These are phyloP conservation scores for Campaea margaritaria DNA, from an alignment of 2,888 invertebrate species.

Conservation along the genomic window DNA sequence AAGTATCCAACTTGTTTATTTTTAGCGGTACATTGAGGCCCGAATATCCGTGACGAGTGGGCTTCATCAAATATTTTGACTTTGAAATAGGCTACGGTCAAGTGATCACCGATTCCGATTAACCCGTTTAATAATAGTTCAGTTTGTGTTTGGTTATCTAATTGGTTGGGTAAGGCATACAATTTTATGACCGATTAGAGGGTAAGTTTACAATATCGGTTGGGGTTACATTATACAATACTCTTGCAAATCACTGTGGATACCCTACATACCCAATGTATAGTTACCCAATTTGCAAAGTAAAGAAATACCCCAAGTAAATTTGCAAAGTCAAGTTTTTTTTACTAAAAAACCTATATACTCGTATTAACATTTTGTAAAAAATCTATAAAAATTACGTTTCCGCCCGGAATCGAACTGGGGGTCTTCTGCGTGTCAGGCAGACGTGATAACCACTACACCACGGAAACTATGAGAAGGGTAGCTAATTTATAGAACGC, in stretches of 20 bases:
- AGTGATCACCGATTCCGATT: conserved; percentile 32
- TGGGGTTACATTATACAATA: no score
- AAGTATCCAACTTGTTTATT: conserved; percentile 60
- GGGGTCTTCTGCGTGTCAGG: conserved; percentile 96
- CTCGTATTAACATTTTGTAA: no score
- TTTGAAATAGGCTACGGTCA: conserved; percentile 40
- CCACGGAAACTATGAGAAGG: conserved; percentile 87
- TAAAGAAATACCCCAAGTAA: no score
- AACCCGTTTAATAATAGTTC: conserved; percentile 28
- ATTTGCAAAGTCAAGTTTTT: no score
- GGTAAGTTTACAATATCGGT: not conserved
- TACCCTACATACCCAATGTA: no score
- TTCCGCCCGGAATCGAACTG: conserved; percentile 95
- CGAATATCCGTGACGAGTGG: conserved; percentile 48
- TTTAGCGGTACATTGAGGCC: conserved; percentile 59
- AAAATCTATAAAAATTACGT: conserved; percentile 68
- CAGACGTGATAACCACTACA: conserved; percentile 96
- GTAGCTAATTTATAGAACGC: no score
- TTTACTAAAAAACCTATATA: no score
- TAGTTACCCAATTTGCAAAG: no score
- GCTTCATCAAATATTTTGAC: conserved; percentile 42
- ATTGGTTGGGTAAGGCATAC: conserved; percentile 19
- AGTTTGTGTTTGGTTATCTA: conserved; percentile 25
- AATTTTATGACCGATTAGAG: conserved; percentile 17
- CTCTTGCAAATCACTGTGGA: no score